Base-by-base conservation (phyloP, 2,113 vertebrate genomes). In the Seriola rivoliana region DNA sequence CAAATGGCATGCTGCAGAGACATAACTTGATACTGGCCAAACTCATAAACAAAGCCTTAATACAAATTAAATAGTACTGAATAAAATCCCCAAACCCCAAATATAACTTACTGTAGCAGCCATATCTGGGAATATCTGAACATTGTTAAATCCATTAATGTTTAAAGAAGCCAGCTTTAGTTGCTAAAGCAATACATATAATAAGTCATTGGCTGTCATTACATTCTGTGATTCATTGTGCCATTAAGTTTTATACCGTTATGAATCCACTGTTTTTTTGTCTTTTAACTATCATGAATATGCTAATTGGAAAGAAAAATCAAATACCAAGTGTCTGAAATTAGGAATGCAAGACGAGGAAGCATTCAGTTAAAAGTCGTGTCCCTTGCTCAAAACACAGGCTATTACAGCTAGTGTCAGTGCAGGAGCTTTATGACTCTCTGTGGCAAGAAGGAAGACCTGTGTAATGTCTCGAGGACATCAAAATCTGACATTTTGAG, bases 1-100 rank as follows among this genome's bases (percentile, higher is more conserved):
- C 16, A 59, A 79, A 84, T 63, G 36, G 40, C n/a, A 58, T 40
- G n/a, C 13, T 34, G 68, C n/a, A 57, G 23, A 68, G 6, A 80
- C 13, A 8, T 23, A 34, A 44, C 0, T 44, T 7, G 57, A 65
- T 17, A 50, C 0, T 42, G 14, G 1, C 1, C 9, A 66, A 32
- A 54, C 2, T n/a, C 7, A 17, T 23, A 73, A 77, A 70, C 9
- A 17, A 19, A 57, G 10, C 8, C 11, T 50, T 55, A 11, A 42
- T 42, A 8, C 12, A 13, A 40, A 58, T 29, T 0, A 40, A 46
- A 46, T 11, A 40, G 57, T 54, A 1, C 17, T 19, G 40, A 36
- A 54, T 21, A 9, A 64, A 25, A 55, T 23, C 13, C 4, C 8
- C 4, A 34, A 75, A 9, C 3, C 11, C 0, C 34, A 38, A 19